Evolutionary conservation across 2,113 vertebrate genomes (phyloP).

Genomic region (Entosphenus tridentatus): DNA sequence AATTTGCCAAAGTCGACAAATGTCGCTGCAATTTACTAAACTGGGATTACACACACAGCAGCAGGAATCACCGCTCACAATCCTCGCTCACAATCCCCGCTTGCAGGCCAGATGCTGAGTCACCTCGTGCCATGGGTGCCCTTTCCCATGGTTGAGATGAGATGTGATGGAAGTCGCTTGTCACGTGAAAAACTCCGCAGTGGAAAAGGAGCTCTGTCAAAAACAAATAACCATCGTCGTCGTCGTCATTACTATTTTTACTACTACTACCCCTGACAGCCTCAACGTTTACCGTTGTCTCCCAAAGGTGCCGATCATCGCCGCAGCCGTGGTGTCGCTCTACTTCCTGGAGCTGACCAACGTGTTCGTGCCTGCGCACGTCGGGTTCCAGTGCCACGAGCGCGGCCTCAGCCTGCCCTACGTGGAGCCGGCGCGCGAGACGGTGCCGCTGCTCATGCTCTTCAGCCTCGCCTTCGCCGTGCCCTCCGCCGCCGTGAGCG

Average conservation of each 20-base stretch:
- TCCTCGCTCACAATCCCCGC: too few species aligned
- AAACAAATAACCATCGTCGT: too few species aligned
- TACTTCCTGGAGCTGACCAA: slow-evolving; percentile 94
- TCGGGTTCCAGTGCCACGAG: slow-evolving; percentile 81
- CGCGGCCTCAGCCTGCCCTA: slow-evolving; percentile 85
- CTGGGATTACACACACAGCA: too few species aligned
- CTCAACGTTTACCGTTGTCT: slow-evolving; percentile 13
- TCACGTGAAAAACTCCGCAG: too few species aligned
- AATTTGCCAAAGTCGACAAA: too few species aligned
- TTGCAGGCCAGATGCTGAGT: too few species aligned
- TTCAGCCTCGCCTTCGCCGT: slow-evolving; percentile 77
- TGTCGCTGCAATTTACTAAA: too few species aligned
- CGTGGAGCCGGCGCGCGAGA: slow-evolving; percentile 69
- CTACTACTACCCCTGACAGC: not conserved
- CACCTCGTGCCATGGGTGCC: too few species aligned
- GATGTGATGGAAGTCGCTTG: too few species aligned
- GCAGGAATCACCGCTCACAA: too few species aligned
- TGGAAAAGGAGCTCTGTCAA: too few species aligned
- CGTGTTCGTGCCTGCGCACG: slow-evolving; percentile 76
- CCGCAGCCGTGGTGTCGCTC: slow-evolving; percentile 79
- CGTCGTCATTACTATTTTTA: not conserved
- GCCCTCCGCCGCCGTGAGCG: slow-evolving; percentile 58
- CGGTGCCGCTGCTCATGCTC: slow-evolving; percentile 74
- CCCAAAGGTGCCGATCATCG: slow-evolving; percentile 71
- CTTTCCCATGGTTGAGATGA: too few species aligned